Conservation (phyloP, 2,888 invertebrate species). For the Halictus quadricinctus region DNA sequence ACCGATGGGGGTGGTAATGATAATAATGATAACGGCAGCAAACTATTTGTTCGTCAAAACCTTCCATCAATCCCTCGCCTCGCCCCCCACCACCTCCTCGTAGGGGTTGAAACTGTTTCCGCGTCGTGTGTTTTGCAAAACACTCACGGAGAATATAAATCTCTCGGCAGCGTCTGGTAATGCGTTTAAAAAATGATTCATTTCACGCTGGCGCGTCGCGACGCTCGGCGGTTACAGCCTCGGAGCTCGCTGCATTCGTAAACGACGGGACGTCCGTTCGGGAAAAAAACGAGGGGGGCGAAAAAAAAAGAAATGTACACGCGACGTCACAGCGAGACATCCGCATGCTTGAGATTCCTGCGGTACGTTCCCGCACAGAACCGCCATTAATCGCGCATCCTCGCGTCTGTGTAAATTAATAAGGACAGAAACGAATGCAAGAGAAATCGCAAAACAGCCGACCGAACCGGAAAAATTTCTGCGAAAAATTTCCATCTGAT, state of each 20-base stretch:
- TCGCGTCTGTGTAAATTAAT: slow-evolving; percentile 19
- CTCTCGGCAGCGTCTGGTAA: slow-evolving; percentile 30
- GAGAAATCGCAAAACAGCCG: background rate
- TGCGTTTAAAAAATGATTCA: slow-evolving; percentile 48
- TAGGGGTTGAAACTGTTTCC: background rate
- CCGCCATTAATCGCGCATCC: slow-evolving; percentile 18
- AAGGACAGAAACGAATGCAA: background rate
- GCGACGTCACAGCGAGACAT: background rate
- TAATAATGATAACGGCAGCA: background rate
- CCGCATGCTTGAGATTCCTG: slow-evolving; percentile 9
- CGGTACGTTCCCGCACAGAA: background rate
- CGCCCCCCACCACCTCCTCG: background rate
- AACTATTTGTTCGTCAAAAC: slow-evolving; percentile 23
- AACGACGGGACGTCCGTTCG: slow-evolving; percentile 10
- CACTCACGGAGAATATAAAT: slow-evolving; percentile 33
- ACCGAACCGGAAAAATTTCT: background rate
- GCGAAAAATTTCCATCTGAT: background rate
- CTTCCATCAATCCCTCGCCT: background rate
- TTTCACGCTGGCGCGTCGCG: background rate
- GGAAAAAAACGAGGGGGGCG: background rate
- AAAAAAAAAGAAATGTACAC: slow-evolving; percentile 4
- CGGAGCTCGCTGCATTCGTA: slow-evolving; percentile 30
- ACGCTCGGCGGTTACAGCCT: slow-evolving; percentile 9
- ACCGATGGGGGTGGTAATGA: background rate
- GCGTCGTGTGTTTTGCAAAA: slow-evolving; percentile 12